Conservation (phyloP, 2,888 invertebrate species). For the Hetaerina titia region DNA sequence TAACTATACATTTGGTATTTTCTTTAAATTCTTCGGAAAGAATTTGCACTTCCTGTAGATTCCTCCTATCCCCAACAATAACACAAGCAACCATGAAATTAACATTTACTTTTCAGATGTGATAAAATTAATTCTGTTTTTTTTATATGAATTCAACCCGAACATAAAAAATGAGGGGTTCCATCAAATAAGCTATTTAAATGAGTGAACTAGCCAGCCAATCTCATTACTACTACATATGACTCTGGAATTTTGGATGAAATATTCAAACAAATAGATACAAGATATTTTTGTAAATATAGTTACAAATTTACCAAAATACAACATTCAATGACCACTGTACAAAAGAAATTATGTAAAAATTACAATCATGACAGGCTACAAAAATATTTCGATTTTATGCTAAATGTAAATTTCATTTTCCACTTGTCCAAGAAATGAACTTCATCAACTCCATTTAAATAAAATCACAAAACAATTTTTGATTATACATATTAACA, state of each 20-base stretch:
- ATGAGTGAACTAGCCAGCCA: too few relatives aligned
- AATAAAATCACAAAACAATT: not conserved
- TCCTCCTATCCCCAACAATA: too few relatives aligned
- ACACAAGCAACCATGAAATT: too few relatives aligned
- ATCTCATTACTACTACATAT: too few relatives aligned
- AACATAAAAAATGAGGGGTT: too few relatives aligned
- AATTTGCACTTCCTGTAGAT: too few relatives aligned
- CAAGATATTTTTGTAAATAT: not conserved
- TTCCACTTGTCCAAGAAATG: conserved; percentile 12
- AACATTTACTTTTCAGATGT: too few relatives aligned
- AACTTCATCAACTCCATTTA: not conserved
- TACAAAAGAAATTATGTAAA: conserved; percentile 18
- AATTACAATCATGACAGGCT: conserved; percentile 30
- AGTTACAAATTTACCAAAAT: conserved; percentile 24
- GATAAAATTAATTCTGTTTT: too few relatives aligned
- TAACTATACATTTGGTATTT: too few relatives aligned
- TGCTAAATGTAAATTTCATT: conserved; percentile 18
- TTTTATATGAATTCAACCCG: too few relatives aligned
- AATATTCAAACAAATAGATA: not conserved
- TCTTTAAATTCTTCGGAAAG: too few relatives aligned
- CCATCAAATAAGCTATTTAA: too few relatives aligned
- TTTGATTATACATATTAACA: not conserved
- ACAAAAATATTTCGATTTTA: conserved; percentile 49
- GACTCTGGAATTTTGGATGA: not conserved
- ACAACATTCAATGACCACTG: not conserved